phyloP scores from a whole-genome alignment of 2,113 vertebrate genomes.

The Zeus faber region DNA sequence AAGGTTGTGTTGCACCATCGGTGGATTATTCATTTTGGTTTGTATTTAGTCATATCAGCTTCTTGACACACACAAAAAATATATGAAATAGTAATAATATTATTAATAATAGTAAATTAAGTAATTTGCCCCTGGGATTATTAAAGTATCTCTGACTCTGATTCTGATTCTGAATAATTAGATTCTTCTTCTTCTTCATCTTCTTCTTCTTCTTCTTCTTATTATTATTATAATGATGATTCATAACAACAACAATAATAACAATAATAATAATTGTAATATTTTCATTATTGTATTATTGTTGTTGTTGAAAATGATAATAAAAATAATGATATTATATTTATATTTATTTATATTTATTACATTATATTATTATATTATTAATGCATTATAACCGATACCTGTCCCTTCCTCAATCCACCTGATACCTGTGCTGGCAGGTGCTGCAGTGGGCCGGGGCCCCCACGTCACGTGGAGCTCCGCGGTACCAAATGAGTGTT shows the following conservation, averaged over 20 bases:
- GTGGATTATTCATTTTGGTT: no score
- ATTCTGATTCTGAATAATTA: no score
- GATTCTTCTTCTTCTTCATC: no score
- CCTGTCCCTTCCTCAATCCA: conserved; percentile 3
- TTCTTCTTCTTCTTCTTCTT: no score
- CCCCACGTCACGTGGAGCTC: conserved; percentile 53
- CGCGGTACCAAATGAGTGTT: conserved; percentile 59
- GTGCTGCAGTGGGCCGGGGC: conserved; percentile 44
- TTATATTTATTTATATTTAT: not conserved
- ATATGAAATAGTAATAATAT: no score
- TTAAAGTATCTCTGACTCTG: no score
- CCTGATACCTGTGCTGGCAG: conserved; percentile 58
- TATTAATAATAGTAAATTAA: no score
- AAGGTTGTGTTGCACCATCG: no score
- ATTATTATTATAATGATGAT: not conserved
- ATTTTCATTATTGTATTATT: not conserved
- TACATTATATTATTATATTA: not conserved
- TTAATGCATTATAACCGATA: not conserved
- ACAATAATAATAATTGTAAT: not conserved
- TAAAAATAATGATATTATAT: not conserved
- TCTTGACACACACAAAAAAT: no score
- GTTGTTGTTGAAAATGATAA: not conserved
- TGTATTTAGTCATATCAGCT: no score
- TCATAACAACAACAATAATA: not conserved
- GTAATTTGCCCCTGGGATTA: no score